A percentile compares a stretch with the other conserved stretches of the same genome.
phyloP scores from a whole-genome alignment of 2,888 invertebrate species.

The Strigamia crassipes region DNA sequence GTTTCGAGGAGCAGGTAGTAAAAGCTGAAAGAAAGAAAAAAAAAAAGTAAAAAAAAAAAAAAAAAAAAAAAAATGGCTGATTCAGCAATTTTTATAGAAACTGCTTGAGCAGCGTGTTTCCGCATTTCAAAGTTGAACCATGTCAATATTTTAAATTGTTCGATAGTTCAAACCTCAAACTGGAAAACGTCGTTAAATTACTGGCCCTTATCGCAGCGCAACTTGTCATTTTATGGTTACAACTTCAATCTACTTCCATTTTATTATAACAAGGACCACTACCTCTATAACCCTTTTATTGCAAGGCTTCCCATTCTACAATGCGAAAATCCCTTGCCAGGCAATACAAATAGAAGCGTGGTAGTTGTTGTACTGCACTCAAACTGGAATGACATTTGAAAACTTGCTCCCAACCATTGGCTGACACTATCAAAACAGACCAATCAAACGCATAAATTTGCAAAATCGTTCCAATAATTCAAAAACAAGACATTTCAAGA shows the following conservation, averaged over 20 bases:
- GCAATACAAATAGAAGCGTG: neutral
- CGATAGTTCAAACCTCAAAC: constrained; percentile 23
- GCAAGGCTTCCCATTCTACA: constrained; percentile 10
- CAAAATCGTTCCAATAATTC: no score
- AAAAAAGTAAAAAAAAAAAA: neutral
- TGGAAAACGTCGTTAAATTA: constrained; percentile 20
- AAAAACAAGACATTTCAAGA: no score
- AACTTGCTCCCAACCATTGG: neutral
- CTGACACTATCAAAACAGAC: neutral
- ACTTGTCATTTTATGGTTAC: constrained; percentile 30
- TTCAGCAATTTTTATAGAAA: neutral
- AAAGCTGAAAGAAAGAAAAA: neutral
- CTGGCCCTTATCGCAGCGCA: constrained; percentile 21
- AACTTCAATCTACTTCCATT: constrained; percentile 27
- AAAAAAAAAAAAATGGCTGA: neutral
- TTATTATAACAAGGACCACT: constrained; percentile 26
- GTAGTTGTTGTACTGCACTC: neutral
- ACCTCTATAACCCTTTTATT: constrained; percentile 27
- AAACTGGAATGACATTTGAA: neutral
- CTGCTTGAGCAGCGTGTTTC: constrained; percentile 14
- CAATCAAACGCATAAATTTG: neutral
- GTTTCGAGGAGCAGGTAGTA: neutral
- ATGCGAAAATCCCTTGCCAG: constrained; percentile 12
- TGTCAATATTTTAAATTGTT: constrained; percentile 23
- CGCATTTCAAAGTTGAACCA: constrained; percentile 7